These are phyloP conservation scores for Drosophila nr. fundita DNA, from an alignment of 2,888 invertebrate species.

Conservation along the genomic window DNA sequence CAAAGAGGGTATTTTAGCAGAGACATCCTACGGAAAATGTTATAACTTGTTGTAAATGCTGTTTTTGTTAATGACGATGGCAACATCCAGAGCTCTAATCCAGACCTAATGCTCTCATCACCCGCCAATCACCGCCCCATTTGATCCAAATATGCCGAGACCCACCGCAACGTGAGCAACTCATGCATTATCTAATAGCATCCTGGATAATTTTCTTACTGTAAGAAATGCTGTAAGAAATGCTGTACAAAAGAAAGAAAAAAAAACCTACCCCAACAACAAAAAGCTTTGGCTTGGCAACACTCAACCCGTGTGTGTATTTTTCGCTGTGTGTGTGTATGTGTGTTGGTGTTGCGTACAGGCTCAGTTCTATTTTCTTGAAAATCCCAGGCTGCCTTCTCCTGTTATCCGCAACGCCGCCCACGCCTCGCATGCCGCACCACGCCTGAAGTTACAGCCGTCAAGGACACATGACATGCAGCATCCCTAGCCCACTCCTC, in stretches of 20 bases:
- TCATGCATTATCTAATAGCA: constrained; percentile 73
- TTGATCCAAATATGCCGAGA: constrained; percentile 11
- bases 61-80: constrained; percentile 6
- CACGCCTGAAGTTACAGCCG: constrained; percentile 46
- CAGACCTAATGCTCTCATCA: background rate
- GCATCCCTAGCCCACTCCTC: constrained; percentile 34
- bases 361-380: constrained; percentile 61
- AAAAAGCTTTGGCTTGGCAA: constrained; percentile 59
- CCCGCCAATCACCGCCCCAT: background rate
- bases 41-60: background rate
- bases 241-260: constrained; percentile 31
- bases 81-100: constrained; percentile 24
- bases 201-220: constrained; percentile 57
- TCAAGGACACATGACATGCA: constrained; percentile 70
- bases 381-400: constrained; percentile 69
- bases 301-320: constrained; percentile 27
- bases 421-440: background rate
- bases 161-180: constrained; percentile 18
- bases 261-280: constrained; percentile 78
- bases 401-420: background rate
- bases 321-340: constrained; percentile 17
- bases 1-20: background rate
- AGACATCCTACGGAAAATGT: background rate
- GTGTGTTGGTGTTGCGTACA: constrained; percentile 28
- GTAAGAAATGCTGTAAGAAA: constrained; percentile 37